Base-by-base conservation (phyloP, 1,140 invertebrate genomes). In the Eriocheir sinensis region DNA sequence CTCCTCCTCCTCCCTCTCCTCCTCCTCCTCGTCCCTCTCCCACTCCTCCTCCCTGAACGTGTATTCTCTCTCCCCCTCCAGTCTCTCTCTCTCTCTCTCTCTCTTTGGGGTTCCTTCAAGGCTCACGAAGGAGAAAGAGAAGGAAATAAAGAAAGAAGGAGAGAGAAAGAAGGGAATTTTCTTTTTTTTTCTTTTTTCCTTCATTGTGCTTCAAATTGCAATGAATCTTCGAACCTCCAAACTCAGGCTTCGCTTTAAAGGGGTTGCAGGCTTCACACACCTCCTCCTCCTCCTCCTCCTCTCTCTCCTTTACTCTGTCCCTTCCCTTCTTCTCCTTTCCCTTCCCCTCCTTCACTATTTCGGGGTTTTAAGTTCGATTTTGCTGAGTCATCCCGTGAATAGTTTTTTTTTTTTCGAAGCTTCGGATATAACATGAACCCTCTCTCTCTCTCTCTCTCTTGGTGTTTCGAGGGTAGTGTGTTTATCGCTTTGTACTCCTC, bases 361-460 rank as follows among this genome's bases (percentile, higher is more conserved):
- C 85, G 85, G 85, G 85, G 85, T 88, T 88, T 41, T 40, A 17
- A 30, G 85, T 6, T 34, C 21, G 81, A 17, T 60, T 90, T 17
- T 90, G 44, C 40, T 34, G 44, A 36, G 6, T 90, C 48, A 48
- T 0, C 12, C 17, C 21, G 34, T 6, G 60, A n/a, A 72, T 72
- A 72, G n/a, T n/a, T n/a, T n/a, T n/a, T n/a, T n/a, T n/a, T n/a
- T 72, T 72, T 72, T 72, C 27, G 60, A 21, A 72, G 60, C 60
- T n/a, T 72, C 60, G n/a, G 60, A 72, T 12, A 72, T 12, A 72
- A n/a, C n/a, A n/a, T n/a, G n/a, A n/a, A n/a, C n/a, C n/a, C n/a
- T n/a, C n/a, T n/a, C n/a, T n/a, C n/a, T n/a, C n/a, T n/a, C n/a
- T n/a, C n/a, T n/a, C n/a, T n/a, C n/a, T n/a, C n/a, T n/a, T n/a